Percentiles rank a stretch among this genome's conserved stretches.
Evolutionary conservation across 1,140 invertebrate species (phyloP).

Genomic region (Formica exsecta): DNA sequence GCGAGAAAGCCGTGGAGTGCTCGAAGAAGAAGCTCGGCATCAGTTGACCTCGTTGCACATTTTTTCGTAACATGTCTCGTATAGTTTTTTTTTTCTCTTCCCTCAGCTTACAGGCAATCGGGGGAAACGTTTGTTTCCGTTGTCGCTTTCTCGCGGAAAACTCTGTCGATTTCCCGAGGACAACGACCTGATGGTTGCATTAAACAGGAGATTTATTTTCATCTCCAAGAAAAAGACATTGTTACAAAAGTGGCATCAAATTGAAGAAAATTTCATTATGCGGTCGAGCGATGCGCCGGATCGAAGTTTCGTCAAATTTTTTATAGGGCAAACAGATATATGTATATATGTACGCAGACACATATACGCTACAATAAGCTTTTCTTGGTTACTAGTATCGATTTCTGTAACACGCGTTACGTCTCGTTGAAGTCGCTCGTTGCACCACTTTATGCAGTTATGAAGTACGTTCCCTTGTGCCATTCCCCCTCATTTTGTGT

Average conservation of each 20-base stretch:
- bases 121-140: conserved; percentile 33
- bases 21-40: conserved; percentile 9
- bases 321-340: conserved; percentile 11
- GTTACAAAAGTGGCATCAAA: conserved; percentile 17
- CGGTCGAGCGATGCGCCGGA: background rate
- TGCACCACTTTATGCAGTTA: conserved; percentile 37
- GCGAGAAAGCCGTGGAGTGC: conserved; percentile 6
- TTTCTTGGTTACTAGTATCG: conserved; percentile 14
- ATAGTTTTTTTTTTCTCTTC: conserved; percentile 34
- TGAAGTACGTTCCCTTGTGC: background rate
- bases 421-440: conserved; percentile 22
- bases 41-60: conserved; percentile 66
- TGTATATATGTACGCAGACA: background rate
- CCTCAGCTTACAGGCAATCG: conserved; percentile 35
- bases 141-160: conserved; percentile 43
- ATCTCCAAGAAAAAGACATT: conserved; percentile 1
- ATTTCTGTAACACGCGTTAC: conserved; percentile 40
- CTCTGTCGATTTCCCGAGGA: conserved; percentile 54
- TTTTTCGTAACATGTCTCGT: conserved; percentile 58
- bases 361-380: background rate
- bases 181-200: conserved; percentile 68
- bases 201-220: conserved; percentile 69
- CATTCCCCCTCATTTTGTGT: background rate
- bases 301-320: conserved; percentile 51
- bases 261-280: conserved; percentile 55